phyloP scores from a whole-genome alignment of 2,888 invertebrate species.

The Tenthredo livida region DNA sequence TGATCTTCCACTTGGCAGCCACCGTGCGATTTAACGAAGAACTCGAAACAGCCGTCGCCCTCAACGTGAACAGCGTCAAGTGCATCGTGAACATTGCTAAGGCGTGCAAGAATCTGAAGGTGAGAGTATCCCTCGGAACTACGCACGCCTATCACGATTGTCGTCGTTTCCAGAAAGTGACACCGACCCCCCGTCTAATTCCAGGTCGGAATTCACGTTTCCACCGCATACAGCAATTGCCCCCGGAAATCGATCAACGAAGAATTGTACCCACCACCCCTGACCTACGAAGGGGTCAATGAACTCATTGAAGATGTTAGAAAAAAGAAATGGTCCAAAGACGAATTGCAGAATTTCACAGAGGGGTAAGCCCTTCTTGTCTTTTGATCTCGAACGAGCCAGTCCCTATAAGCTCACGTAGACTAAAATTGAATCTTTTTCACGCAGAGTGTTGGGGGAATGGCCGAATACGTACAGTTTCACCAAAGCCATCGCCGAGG shows the following conservation, averaged over 20 bases:
- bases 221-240: conserved; percentile 54
- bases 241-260: conserved; percentile 81
- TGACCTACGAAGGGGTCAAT: conserved; percentile 78
- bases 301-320: conserved; percentile 70
- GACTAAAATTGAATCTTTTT: background rate
- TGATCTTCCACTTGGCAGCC: conserved; percentile 59
- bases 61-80: conserved; percentile 24
- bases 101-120: conserved; percentile 58
- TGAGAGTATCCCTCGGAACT: conserved; percentile 62
- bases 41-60: conserved; percentile 4
- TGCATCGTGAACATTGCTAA: conserved; percentile 56
- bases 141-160: background rate
- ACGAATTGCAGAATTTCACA: conserved; percentile 67
- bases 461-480: conserved; percentile 92
- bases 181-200: background rate
- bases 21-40: conserved; percentile 59
- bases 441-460: conserved; percentile 69
- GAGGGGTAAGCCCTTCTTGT: conserved; percentile 77
- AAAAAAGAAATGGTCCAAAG: conserved; percentile 66
- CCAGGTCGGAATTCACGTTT: conserved; percentile 53
- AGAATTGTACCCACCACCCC: conserved; percentile 81
- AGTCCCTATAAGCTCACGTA: background rate
- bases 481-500: conserved; percentile 90
- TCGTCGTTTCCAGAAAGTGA: background rate
- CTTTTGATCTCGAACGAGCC: background rate